Conservation (phyloP, 2,113 vertebrate species). For the Channa argus region DNA sequence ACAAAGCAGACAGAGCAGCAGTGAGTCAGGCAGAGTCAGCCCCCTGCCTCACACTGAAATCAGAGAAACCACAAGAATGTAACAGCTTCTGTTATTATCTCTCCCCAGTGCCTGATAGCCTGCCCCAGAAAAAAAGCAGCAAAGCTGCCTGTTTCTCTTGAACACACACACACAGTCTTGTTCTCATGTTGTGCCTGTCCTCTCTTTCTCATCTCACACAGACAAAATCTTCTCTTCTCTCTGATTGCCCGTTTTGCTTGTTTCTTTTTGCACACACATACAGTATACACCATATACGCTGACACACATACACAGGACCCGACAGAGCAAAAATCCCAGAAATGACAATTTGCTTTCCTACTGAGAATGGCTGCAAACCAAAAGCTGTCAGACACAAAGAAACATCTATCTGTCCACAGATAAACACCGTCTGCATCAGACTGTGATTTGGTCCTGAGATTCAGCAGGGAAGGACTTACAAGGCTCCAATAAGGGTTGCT, state of each 20-base stretch:
- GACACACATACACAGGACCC: conserved; percentile 10
- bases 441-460: no score
- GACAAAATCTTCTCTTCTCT: conserved; percentile 35
- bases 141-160: conserved; percentile 35
- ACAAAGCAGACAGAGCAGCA: conserved; percentile 33
- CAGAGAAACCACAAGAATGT: conserved; percentile 83
- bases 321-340: conserved; percentile 36
- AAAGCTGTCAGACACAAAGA: conserved; percentile 12
- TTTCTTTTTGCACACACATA: conserved; percentile 17
- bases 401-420: not conserved
- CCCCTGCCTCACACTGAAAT: conserved; percentile 76
- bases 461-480: no score
- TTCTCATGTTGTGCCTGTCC: conserved; percentile 22
- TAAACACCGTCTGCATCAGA: not conserved
- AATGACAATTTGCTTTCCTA: conserved; percentile 36
- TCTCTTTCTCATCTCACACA: conserved; percentile 36
- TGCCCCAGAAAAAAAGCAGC: conserved; percentile 67
- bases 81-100: conserved; percentile 81
- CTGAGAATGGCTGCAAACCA: conserved; percentile 14
- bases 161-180: conserved; percentile 12
- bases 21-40: conserved; percentile 67
- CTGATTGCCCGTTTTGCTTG: conserved; percentile 42
- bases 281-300: not conserved
- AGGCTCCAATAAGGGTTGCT: no score
- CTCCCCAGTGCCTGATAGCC: conserved; percentile 72